These are phyloP conservation scores for Dasypus novemcinctus DNA, from an alignment of 2,113 vertebrate species.

Conservation along the genomic window DNA sequence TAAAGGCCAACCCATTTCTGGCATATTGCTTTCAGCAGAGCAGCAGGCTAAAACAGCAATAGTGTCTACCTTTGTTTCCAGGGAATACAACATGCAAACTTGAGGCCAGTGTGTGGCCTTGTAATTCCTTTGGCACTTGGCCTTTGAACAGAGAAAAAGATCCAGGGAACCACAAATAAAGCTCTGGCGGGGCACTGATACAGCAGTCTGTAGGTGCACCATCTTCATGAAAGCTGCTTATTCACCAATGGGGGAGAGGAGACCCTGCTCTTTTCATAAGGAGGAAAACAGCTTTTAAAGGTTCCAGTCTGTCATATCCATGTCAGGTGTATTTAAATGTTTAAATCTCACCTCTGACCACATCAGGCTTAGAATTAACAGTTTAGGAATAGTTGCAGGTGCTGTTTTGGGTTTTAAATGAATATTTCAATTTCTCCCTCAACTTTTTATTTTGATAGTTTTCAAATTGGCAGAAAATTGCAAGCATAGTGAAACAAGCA, in stretches of 20 bases:
- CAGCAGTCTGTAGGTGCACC: too few relatives aligned
- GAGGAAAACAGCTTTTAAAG: background rate
- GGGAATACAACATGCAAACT: background rate
- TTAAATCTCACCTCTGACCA: background rate
- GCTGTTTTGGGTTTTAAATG: background rate
- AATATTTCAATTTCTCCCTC: background rate
- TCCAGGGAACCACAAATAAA: background rate
- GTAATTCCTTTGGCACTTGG: background rate
- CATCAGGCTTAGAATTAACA: background rate
- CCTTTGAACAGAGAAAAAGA: background rate
- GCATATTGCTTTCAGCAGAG: too few relatives aligned
- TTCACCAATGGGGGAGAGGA: background rate
- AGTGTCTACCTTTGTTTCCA: background rate
- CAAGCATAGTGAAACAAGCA: background rate
- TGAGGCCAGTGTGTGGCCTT: background rate
- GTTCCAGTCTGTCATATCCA: background rate
- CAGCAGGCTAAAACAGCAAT: too few relatives aligned
- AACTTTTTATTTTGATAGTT: background rate
- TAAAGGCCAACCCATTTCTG: too few relatives aligned
- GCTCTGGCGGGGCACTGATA: background rate
- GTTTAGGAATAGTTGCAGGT: background rate
- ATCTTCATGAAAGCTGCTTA: background rate
- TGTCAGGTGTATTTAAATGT: background rate
- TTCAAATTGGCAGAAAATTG: background rate
- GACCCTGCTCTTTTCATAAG: background rate